These are phyloP conservation scores for Scaptomyza cyrtandrae DNA, from an alignment of 2,888 invertebrate species.

Conservation along the genomic window DNA sequence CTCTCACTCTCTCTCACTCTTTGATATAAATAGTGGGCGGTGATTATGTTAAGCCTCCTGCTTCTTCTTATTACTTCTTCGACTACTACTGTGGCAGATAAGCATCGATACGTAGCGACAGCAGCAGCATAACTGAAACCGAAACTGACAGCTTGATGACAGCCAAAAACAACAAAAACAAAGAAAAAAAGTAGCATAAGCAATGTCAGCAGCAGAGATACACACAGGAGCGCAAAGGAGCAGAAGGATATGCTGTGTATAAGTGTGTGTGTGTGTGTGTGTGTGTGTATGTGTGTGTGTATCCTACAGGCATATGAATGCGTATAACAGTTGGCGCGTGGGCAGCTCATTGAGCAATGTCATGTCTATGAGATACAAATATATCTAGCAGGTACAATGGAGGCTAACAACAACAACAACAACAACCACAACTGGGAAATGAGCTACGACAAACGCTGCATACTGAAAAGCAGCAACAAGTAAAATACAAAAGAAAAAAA, in stretches of 20 bases:
- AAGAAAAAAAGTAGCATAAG: background rate
- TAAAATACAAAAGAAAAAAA: constrained; percentile 45
- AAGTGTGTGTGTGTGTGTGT: constrained; percentile 10
- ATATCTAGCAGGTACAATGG: constrained; percentile 56
- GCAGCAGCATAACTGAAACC: constrained; percentile 9
- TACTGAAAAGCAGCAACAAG: constrained; percentile 67
- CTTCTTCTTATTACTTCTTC: background rate
- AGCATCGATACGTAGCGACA: constrained; percentile 25
- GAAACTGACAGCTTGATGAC: constrained; percentile 22
- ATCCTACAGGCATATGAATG: constrained; percentile 63
- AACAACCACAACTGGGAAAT: constrained; percentile 33
- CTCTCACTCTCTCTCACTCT: no score
- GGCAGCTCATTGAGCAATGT: constrained; percentile 44
- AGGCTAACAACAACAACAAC: constrained; percentile 30
- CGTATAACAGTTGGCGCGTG: constrained; percentile 59
- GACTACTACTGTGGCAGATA: constrained; percentile 20
- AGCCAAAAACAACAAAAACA: constrained; percentile 4
- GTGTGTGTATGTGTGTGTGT: constrained; percentile 4
- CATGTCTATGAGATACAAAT: constrained; percentile 49
- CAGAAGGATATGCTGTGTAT: constrained; percentile 21
- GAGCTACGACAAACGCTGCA: constrained; percentile 49
- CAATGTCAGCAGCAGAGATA: background rate
- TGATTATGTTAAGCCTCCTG: constrained; percentile 33
- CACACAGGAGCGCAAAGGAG: background rate
- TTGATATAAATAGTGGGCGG: constrained; percentile 38